Percentiles rank a stretch among this genome's conserved stretches.
These are phyloP conservation scores for Tetramorium parvispinum DNA, from an alignment of 1,140 invertebrate genomes.

Conservation along the genomic window DNA sequence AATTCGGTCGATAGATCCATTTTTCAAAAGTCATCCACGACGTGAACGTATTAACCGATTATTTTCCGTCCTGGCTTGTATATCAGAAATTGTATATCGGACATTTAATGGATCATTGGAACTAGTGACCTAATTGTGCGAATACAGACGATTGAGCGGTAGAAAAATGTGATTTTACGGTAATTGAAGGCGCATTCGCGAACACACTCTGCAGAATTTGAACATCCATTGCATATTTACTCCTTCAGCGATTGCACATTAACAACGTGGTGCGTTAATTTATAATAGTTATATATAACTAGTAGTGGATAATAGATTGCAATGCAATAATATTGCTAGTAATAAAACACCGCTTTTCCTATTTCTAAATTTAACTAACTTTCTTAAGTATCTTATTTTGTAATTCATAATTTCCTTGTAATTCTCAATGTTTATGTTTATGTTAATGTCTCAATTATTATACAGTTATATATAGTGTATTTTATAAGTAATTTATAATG, in stretches of 20 bases:
- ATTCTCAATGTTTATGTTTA: background rate
- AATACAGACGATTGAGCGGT: constrained; percentile 57
- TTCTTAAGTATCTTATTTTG: background rate
- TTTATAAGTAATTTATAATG: too few relatives aligned
- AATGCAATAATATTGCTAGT: background rate
- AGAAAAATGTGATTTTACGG: constrained; percentile 71
- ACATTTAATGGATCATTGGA: constrained; percentile 72
- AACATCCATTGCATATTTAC: constrained; percentile 8
- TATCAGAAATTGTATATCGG: constrained; percentile 68
- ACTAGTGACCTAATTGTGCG: constrained; percentile 66
- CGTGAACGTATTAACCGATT: constrained; percentile 54
- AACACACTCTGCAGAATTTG: background rate
- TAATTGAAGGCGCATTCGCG: constrained; percentile 57
- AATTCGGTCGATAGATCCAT: constrained; percentile 48
- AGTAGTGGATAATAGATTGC: background rate
- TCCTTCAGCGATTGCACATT: constrained; percentile 42
- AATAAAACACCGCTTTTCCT: background rate
- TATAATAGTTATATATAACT: background rate
- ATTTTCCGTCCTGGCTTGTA: constrained; percentile 59
- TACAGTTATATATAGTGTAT: background rate
- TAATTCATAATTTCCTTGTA: background rate
- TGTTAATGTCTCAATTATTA: background rate
- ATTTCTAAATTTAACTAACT: background rate
- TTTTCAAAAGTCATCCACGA: constrained; percentile 54
- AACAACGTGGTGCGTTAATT: constrained; percentile 6